Evolutionary conservation across 1,140 invertebrate species (phyloP), one percentile per base, ranked within the genome.

Genomic region (Leptopilina boulardi): DNA sequence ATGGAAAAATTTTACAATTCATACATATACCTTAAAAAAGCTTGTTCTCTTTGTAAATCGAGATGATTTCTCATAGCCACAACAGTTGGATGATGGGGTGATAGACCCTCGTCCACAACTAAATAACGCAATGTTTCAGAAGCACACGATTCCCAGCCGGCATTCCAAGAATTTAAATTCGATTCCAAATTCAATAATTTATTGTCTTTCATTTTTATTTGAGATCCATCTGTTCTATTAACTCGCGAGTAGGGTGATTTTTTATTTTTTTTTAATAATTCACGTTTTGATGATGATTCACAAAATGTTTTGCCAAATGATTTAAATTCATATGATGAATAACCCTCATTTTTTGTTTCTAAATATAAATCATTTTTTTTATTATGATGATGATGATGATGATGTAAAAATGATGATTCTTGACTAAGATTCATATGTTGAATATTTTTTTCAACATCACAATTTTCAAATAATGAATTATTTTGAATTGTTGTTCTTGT

Each of bases 121-220:
- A 91, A 85, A 74, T 89, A 91, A 70, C 88, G 83, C 1, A 91
- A 56, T 2, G 89, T 85, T 73, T 91, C 89, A 18, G 84, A 71
- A 5, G 89, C 79, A 77, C 90, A 91, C 0, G 86, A 85, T 44
- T 91, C 88, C 88, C 89, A 91, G 0, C 90, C 90, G 9, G 85
- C 79, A 10, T 72, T 74, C 89, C 89, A 90, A 5, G 83, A 83
- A 44, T 3, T 54, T 11, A n/a, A 66, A 66, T 66, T 66, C 23
- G 59, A n/a, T 13, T 66, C 59, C 11, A 30, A 11, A 66, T 30
- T 66, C 1, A 6, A 18, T 8, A 15, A 54, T 71, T 71, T 74
- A n/a, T n/a, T n/a, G 72, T 34, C 21, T 0, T 42, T 51, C 74
- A 76, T 74, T 76, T n/a, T 42, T 15, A 18, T 26, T 8, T 66